Evolutionary conservation across 2,888 invertebrate species (phyloP).

Genomic region (Siphonodentalium dalli): DNA sequence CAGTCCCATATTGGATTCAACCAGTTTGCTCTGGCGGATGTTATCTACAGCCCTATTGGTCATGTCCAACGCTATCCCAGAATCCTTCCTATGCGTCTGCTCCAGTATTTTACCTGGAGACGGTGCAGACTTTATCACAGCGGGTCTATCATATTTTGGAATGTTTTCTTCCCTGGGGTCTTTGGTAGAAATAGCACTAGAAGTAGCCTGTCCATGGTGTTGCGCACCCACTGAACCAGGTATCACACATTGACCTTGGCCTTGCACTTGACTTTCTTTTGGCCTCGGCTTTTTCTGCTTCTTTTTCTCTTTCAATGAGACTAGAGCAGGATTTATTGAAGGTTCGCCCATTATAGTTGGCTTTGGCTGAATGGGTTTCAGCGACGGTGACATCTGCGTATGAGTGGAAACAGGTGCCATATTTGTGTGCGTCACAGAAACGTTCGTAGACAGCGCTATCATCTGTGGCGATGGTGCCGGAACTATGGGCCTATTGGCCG

Average conservation of each 20-base stretch:
- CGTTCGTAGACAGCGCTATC: conserved; percentile 40
- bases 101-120: conserved; percentile 56
- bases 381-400: conserved; percentile 42
- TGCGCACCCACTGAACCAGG: neutral
- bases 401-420: conserved; percentile 45
- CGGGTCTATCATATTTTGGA: conserved; percentile 34
- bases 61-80: no score
- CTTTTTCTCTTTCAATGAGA: conserved; percentile 59
- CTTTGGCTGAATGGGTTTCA: conserved; percentile 65
- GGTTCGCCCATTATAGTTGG: conserved; percentile 63
- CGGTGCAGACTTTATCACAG: conserved; percentile 45
- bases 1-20: no score
- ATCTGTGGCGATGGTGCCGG: conserved; percentile 54
- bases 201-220: conserved; percentile 1
- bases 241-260: neutral
- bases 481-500: conserved; percentile 54
- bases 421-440: conserved; percentile 43
- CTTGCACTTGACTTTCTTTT: no score
- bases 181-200: conserved; percentile 6
- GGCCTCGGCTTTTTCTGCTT: conserved; percentile 50
- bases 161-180: conserved; percentile 30
- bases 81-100: conserved; percentile 5
- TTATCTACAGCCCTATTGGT: no score
- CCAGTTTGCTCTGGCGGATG: no score
- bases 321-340: conserved; percentile 53